phyloP scores from a whole-genome alignment of 2,797 vertebrate genomes.

The Pagetopsis macropterus region DNA sequence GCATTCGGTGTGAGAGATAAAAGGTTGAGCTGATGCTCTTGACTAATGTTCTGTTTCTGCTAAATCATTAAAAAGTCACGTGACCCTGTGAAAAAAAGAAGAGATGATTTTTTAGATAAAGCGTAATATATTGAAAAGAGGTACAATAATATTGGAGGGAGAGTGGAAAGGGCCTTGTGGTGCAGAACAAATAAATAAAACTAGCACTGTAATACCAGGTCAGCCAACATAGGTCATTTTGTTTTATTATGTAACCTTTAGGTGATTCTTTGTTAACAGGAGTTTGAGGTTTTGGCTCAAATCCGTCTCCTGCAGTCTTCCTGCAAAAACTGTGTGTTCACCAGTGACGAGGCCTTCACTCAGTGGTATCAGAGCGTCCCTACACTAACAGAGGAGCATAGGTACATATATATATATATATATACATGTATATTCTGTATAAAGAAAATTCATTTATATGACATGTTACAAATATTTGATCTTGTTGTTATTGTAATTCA shows the following conservation, averaged over 20 bases:
- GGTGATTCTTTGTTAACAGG: slow-evolving; percentile 77
- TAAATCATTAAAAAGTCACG: not conserved
- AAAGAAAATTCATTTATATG: not conserved
- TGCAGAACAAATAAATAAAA: slow-evolving; percentile 8
- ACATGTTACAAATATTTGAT: not conserved
- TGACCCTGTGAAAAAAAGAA: slow-evolving; percentile 4
- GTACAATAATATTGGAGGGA: slow-evolving; percentile 28
- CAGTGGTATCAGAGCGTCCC: slow-evolving; percentile 88
- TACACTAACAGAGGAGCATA: slow-evolving; percentile 85
- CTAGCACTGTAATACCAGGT: not conserved
- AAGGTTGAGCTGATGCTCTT: slow-evolving; percentile 8
- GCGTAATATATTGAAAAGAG: slow-evolving; percentile 25
- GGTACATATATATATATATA: slow-evolving; percentile 69
- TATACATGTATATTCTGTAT: rapidly evolving
- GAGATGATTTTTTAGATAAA: slow-evolving; percentile 27
- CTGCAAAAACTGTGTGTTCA: slow-evolving; percentile 88
- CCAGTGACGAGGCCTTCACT: slow-evolving; percentile 79
- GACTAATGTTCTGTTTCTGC: slow-evolving; percentile 4
- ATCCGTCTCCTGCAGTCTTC: slow-evolving; percentile 90
- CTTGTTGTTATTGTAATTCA: slow-evolving; percentile 49
- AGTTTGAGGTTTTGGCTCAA: slow-evolving; percentile 92
- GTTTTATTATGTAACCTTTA: slow-evolving; percentile 27
- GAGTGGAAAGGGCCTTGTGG: slow-evolving; percentile 18
- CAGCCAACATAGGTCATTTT: slow-evolving; percentile 1
- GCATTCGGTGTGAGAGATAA: slow-evolving; percentile 2